Evolutionary conservation across 2,888 invertebrate genomes (phyloP), one percentile per base, ranked within the genome.

Genomic region (Salpingus planirostris): DNA sequence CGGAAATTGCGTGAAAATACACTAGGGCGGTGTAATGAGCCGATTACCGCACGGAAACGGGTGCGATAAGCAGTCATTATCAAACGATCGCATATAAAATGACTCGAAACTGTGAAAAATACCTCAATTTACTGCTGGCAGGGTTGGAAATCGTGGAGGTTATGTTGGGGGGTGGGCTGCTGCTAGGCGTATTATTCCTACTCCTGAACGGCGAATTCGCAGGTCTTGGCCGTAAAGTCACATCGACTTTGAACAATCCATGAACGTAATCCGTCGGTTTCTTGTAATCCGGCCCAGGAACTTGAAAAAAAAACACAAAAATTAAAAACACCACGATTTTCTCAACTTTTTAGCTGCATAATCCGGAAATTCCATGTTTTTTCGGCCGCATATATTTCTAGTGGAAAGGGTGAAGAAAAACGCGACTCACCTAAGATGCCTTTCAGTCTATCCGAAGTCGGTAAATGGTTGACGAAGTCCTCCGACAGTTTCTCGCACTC

Each of bases 401-500:
- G n/a, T n/a, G n/a, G n/a, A n/a, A n/a, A n/a, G n/a, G n/a, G n/a
- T 18, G 18, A 8, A 18, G 18, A 18, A 18, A 8, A 18, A 18
- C 8, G 18, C 5, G 21, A 49, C 61, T 62, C 53, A 73, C 73
- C 70, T 52, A 78, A 64, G 43, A 84, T 70, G 40, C 74, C 73
- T 57, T 78, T 73, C 35, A 84, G 71, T 53, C 76, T 75, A 52
- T 80, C 80, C 37, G 72, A 68, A 15, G 76, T 71, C 12, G 71
- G 66, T 29, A 80, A 64, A 47, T 78, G 74, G 52, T 69, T 73
- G 35, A 75, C 70, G 36, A 80, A 64, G 55, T 79, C 78, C 40
- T 71, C 65, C 24, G 76, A 74, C 41, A 83, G 67, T 49, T 76
- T 70, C 55, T 87, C 86, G 65, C 83, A 86, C 50, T 84, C 85